phyloP scores from a whole-genome alignment of 2,797 vertebrate species.

The Chiroxiphia lanceolata region DNA sequence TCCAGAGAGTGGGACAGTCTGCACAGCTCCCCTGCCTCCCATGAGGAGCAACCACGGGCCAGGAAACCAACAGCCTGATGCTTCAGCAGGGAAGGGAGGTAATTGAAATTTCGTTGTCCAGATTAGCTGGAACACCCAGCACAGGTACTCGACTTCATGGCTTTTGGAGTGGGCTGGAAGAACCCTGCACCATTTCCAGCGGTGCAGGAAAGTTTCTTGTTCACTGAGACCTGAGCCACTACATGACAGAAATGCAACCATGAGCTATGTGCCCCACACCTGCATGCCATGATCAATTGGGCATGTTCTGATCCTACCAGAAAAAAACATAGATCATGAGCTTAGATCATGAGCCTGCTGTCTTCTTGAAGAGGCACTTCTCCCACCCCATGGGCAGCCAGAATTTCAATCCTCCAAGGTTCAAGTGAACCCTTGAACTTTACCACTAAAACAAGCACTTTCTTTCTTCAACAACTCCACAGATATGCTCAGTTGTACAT shows the following conservation, averaged over 20 bases:
- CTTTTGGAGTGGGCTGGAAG: background rate
- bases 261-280: background rate
- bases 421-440: background rate
- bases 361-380: background rate
- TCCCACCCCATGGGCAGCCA: background rate
- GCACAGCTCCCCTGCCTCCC: background rate
- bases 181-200: background rate
- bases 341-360: background rate
- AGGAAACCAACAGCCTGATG: background rate
- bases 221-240: background rate
- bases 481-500: background rate
- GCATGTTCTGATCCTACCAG: background rate
- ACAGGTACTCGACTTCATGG: background rate
- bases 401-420: background rate
- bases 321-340: background rate
- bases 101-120: background rate
- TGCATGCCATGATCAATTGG: background rate
- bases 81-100: background rate
- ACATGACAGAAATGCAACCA: background rate
- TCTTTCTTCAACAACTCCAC: background rate
- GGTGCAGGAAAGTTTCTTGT: background rate
- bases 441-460: background rate
- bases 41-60: background rate
- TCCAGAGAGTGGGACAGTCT: accelerated
- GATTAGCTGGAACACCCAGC: background rate